Conservation (phyloP, 2,113 vertebrate genomes). For the Solea solea region DNA sequence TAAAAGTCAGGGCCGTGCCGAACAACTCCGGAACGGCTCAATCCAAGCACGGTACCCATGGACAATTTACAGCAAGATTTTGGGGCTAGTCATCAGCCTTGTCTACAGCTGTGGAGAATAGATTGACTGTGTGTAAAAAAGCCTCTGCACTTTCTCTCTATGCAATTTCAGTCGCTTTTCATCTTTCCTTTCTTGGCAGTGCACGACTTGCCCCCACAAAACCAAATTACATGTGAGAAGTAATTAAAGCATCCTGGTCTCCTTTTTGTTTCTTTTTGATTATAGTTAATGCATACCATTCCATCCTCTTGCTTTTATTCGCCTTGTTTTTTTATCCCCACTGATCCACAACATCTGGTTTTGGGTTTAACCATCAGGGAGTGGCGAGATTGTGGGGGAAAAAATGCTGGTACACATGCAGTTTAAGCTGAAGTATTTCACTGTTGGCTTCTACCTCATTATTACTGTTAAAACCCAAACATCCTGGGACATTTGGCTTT, state of each 20-base stretch:
- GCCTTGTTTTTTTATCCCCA: slow-evolving; percentile 72
- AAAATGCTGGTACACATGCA: slow-evolving; percentile 61
- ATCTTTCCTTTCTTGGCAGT: slow-evolving; percentile 76
- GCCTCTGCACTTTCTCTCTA: slow-evolving; percentile 63
- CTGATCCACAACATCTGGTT: slow-evolving; percentile 82
- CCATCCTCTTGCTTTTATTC: slow-evolving; percentile 72
- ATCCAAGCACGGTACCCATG: slow-evolving; percentile 30
- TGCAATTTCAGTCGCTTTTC: slow-evolving; percentile 79
- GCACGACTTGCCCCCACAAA: slow-evolving; percentile 66
- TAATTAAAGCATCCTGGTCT: slow-evolving; percentile 79
- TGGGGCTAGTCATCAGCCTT: slow-evolving; percentile 51
- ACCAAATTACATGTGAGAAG: slow-evolving; percentile 79
- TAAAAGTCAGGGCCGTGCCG: slow-evolving; percentile 20
- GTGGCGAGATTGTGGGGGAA: slow-evolving; percentile 54
- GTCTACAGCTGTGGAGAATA: slow-evolving; percentile 53
- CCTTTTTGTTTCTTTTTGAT: slow-evolving; percentile 81
- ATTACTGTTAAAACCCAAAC: slow-evolving; percentile 62
- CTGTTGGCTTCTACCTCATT: slow-evolving; percentile 62
- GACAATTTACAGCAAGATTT: slow-evolving; percentile 52
- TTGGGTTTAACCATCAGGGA: slow-evolving; percentile 68
- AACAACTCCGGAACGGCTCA: slow-evolving; percentile 14
- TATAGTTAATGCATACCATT: slow-evolving; percentile 80
- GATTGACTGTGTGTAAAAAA: slow-evolving; percentile 58
- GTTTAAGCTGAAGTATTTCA: slow-evolving; percentile 59
- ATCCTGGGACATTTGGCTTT: slow-evolving; percentile 49